Evolutionary conservation across 2,888 invertebrate genomes (phyloP), one percentile per base, ranked within the genome.

Genomic region (Phaonia tiefii): DNA sequence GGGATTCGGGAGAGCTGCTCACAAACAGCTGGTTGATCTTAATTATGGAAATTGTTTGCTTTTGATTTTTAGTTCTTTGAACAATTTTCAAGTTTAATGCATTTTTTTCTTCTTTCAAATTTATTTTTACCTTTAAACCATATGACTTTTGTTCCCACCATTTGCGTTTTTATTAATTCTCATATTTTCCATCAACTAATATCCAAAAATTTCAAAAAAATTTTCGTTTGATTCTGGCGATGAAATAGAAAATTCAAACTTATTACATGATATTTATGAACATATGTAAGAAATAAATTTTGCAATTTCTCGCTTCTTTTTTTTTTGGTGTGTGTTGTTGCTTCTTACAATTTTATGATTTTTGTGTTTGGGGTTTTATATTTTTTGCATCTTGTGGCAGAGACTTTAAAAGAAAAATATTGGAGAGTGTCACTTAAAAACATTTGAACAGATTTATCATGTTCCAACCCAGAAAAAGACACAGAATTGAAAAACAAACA

Each of bases 251-350:
- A 54, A 26, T 74, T 67, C 56, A 78, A 81, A 75, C 20, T 63
- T 72, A 81, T 81, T 81, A 78, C 81, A 81, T 78, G 81, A 81
- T 78, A 81, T 83, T 84, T 83, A 84, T 83, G 84, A 84, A 83
- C 85, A 85, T 85, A 80, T 85, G 85, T 85, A 85, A 79, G 81
- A 84, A 80, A 85, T 85, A 85, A 85, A 85, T 85, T 83, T 80
- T 83, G 72, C 66, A 25, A 56, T 39, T n/a, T 65, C 8, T 31
- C 11, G 7, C 17, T 60, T 51, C 60, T 26, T 65, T 70, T 65
- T 37, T 13, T 8, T 54, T 54, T 54, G 54, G 10, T 5, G 15
- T 39, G 25, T 49, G 58, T n/a, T 31, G 31, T 31, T 31, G 31
- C 8, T 31, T 8, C 31, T 31, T 31, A n/a, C n/a, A n/a, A n/a